A percentile compares a stretch with the other conserved stretches of the same genome.
phyloP scores from a whole-genome alignment of 1,140 invertebrate genomes.

The Heterodera schachtii region DNA sequence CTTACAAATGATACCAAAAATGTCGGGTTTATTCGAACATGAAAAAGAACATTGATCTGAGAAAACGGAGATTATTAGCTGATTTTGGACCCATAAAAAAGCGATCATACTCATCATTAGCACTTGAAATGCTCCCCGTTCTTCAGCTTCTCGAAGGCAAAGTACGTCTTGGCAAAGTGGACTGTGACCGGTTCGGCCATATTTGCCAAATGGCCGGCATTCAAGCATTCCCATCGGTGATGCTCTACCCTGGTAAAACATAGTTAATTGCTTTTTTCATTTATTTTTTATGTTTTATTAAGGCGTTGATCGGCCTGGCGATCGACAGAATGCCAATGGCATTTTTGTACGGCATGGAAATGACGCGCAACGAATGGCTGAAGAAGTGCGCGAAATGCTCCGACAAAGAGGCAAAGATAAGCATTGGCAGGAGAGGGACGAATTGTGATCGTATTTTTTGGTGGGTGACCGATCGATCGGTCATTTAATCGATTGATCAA shows the following conservation, averaged over 20 bases:
- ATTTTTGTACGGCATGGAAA: not conserved
- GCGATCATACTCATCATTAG: too few relatives aligned
- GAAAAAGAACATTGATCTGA: too few relatives aligned
- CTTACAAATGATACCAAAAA: too few relatives aligned
- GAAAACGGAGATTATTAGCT: too few relatives aligned
- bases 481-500: not conserved
- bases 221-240: conserved; percentile 44
- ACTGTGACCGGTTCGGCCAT: conserved; percentile 51
- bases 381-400: not conserved
- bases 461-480: not conserved
- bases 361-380: not conserved
- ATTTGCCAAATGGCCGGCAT: conserved; percentile 41
- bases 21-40: too few relatives aligned
- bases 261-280: not conserved
- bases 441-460: not conserved
- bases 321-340: not conserved
- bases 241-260: conserved; percentile 32
- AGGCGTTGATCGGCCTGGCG: not conserved
- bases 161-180: conserved; percentile 61
- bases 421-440: not conserved
- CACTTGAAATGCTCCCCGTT: too few relatives aligned
- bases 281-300: not conserved
- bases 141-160: conserved; percentile 55
- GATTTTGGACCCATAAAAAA: too few relatives aligned
- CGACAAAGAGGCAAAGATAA: not conserved